A percentile compares a stretch with the other conserved stretches of the same genome.
phyloP scores from a whole-genome alignment of 1,140 invertebrate genomes.

The Myzus persicae region DNA sequence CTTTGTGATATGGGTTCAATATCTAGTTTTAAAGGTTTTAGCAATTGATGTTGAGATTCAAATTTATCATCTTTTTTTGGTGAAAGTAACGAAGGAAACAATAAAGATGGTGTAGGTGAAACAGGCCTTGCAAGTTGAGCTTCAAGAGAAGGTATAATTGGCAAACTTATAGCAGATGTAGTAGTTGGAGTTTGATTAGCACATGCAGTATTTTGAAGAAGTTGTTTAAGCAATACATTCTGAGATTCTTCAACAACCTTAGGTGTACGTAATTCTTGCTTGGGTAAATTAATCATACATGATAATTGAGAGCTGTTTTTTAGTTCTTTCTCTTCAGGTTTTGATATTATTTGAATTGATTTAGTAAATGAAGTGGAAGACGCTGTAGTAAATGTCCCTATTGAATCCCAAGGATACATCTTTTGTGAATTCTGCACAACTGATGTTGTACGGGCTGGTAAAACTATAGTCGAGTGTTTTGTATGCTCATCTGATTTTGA shows the following conservation, averaged over 20 bases:
- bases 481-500: slow-evolving; percentile 50
- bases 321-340: slow-evolving; percentile 43
- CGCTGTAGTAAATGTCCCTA: slow-evolving; percentile 19
- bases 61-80: slow-evolving; percentile 50
- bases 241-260: slow-evolving; percentile 75
- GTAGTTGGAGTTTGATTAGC: slow-evolving; percentile 67
- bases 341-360: slow-evolving; percentile 56
- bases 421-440: slow-evolving; percentile 47
- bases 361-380: slow-evolving; percentile 45
- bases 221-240: slow-evolving; percentile 88
- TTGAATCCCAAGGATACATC: slow-evolving; percentile 36
- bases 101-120: slow-evolving; percentile 69
- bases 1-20: background rate
- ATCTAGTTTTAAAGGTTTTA: slow-evolving; percentile 35
- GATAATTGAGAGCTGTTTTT: slow-evolving; percentile 34
- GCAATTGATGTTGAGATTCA: background rate
- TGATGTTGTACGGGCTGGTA: slow-evolving; percentile 50
- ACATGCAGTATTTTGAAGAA: slow-evolving; percentile 84
- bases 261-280: slow-evolving; percentile 22
- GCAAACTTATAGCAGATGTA: slow-evolving; percentile 63
- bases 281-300: slow-evolving; percentile 15
- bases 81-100: slow-evolving; percentile 64
- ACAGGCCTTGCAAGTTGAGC: slow-evolving; percentile 77
- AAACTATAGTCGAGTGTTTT: slow-evolving; percentile 51
- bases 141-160: slow-evolving; percentile 76